Conservation (phyloP, 2,797 vertebrate species). For the Alfaro cultratus region DNA sequence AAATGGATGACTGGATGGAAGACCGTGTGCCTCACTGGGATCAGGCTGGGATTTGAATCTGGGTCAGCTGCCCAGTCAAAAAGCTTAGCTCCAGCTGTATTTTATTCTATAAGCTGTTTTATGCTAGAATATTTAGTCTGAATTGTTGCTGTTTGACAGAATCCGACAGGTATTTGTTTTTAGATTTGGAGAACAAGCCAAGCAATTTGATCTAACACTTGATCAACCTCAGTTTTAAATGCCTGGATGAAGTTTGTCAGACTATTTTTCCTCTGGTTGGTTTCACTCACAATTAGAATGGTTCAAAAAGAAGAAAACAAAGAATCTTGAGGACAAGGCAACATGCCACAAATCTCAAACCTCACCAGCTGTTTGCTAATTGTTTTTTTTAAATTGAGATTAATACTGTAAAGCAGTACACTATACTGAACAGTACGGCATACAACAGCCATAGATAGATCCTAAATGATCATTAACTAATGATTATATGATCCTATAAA, state of each 20-base stretch:
- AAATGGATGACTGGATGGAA: neutral
- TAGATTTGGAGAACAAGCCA: neutral
- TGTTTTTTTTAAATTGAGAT: no score
- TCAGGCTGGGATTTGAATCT: neutral
- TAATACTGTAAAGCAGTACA: no score
- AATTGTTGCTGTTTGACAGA: neutral
- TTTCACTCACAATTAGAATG: neutral
- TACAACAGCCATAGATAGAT: neutral
- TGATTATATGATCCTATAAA: neutral
- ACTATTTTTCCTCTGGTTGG: neutral
- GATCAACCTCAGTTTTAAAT: neutral
- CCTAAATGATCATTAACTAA: neutral
- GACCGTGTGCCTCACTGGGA: neutral
- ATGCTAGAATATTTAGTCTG: neutral
- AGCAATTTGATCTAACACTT: neutral
- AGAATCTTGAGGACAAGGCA: neutral
- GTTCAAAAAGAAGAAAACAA: neutral
- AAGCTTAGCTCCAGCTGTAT: neutral
- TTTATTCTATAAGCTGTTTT: neutral
- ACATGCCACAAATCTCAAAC: neutral
- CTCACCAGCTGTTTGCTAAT: no score
- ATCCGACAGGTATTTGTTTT: neutral
- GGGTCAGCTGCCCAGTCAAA: neutral
- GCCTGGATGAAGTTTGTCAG: neutral
- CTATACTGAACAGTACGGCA: neutral